A percentile compares a stretch with the other conserved stretches of the same genome.
Conservation (phyloP, 2,797 vertebrate species). For the Platalea minor region DNA sequence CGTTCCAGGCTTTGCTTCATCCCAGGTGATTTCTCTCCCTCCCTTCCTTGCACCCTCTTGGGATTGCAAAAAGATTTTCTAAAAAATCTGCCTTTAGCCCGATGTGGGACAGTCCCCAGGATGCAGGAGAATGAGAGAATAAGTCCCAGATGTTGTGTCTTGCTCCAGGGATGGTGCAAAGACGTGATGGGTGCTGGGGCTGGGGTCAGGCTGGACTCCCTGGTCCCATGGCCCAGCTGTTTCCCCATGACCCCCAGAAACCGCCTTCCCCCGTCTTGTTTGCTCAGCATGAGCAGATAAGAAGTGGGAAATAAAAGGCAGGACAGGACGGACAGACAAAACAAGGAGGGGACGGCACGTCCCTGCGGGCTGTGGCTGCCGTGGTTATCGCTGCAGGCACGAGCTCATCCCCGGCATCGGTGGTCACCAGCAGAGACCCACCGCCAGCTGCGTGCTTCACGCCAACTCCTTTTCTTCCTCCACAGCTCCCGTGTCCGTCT, state of each 20-base stretch:
- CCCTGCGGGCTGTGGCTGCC: neutral
- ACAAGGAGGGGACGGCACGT: rapidly evolving
- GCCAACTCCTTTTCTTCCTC: neutral
- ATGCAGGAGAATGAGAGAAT: neutral
- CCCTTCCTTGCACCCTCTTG: neutral
- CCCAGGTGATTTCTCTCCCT: neutral
- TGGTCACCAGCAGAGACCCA: neutral
- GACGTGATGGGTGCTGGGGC: neutral
- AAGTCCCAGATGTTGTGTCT: neutral
- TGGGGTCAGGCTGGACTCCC: neutral
- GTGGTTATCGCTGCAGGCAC: neutral
- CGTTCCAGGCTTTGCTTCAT: neutral
- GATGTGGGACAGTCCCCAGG: neutral
- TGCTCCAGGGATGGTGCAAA: neutral
- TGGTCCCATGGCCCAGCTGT: neutral
- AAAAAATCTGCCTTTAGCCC: neutral
- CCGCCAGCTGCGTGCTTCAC: rapidly evolving
- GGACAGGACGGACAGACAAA: neutral
- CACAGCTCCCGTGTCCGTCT: rapidly evolving
- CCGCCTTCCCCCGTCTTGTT: neutral
- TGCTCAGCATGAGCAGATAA: neutral
- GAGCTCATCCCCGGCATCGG: neutral
- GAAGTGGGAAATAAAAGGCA: neutral
- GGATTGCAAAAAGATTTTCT: neutral
- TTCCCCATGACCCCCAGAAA: neutral